These are phyloP conservation scores for Morphnarchus princeps DNA, from an alignment of 2,113 vertebrate genomes.

Conservation along the genomic window DNA sequence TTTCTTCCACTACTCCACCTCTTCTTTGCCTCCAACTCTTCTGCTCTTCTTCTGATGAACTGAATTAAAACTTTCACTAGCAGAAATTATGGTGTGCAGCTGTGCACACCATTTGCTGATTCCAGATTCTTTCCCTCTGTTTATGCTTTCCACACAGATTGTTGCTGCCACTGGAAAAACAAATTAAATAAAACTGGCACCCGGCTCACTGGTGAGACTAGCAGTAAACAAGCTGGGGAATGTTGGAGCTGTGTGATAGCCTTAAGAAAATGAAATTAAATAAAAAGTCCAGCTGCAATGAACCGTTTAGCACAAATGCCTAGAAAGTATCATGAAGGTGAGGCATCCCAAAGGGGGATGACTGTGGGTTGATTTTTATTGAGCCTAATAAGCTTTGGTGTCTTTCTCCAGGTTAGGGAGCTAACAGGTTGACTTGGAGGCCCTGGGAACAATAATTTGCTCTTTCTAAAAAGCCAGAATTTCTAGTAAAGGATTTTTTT, in stretches of 20 bases:
- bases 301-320: conserved; percentile 1
- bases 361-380: neutral
- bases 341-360: neutral
- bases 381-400: neutral
- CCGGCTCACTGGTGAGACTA: neutral
- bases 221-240: conserved; percentile 51
- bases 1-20: conserved; percentile 58
- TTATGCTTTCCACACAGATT: conserved; percentile 59
- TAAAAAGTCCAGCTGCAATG: conserved; percentile 37
- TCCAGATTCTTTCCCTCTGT: conserved; percentile 45
- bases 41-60: conserved; percentile 47
- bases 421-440: neutral
- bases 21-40: conserved; percentile 46
- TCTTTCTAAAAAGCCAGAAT: neutral
- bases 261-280: conserved; percentile 34
- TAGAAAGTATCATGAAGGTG: conserved; percentile 50
- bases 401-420: neutral
- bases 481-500: neutral
- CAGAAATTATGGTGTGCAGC: conserved; percentile 60
- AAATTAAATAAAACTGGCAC: conserved; percentile 61
- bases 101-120: conserved; percentile 60
- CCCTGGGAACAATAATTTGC: neutral
- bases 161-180: conserved; percentile 67
- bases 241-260: neutral
- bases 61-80: conserved; percentile 62